Percentiles rank a stretch among this genome's conserved stretches.
phyloP scores from a whole-genome alignment of 2,797 vertebrate species.

The Chaetodon trifasciatus region DNA sequence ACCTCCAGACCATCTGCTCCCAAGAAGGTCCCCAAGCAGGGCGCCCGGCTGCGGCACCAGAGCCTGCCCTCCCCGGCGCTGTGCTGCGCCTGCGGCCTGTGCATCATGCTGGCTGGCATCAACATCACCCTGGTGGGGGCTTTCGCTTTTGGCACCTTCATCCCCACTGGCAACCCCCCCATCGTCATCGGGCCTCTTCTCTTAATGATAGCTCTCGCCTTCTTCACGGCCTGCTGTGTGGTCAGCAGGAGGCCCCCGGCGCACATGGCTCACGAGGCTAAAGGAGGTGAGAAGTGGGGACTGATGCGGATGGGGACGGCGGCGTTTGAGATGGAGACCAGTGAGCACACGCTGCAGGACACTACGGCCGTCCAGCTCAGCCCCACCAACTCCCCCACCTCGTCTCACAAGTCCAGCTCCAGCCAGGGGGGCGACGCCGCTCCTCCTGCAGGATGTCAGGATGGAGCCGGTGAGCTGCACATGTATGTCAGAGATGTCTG shows the following conservation, averaged over 20 bases:
- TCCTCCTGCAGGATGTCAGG: constrained; percentile 6
- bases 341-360: constrained; percentile 94
- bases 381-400: constrained; percentile 89
- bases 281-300: constrained; percentile 84
- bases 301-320: constrained; percentile 85
- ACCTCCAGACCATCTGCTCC: constrained; percentile 71
- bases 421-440: constrained; percentile 65
- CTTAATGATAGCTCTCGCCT: constrained; percentile 88
- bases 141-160: constrained; percentile 90
- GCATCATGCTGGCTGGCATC: constrained; percentile 95
- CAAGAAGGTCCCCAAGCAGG: constrained; percentile 76
- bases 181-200: constrained; percentile 93
- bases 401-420: constrained; percentile 87
- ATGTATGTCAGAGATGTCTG: constrained; percentile 23
- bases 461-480: constrained; percentile 71
- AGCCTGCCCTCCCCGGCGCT: constrained; percentile 92
- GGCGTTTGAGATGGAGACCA: constrained; percentile 93
- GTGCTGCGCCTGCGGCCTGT: constrained; percentile 95
- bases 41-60: constrained; percentile 75
- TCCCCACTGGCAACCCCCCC: constrained; percentile 89
- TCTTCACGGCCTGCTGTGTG: constrained; percentile 92
- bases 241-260: constrained; percentile 87
- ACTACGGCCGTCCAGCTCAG: constrained; percentile 94
- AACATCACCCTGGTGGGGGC: constrained; percentile 96
- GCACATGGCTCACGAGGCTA: constrained; percentile 66